phyloP scores from a whole-genome alignment of 2,113 vertebrate genomes.

The Actenoides lindsayi region DNA sequence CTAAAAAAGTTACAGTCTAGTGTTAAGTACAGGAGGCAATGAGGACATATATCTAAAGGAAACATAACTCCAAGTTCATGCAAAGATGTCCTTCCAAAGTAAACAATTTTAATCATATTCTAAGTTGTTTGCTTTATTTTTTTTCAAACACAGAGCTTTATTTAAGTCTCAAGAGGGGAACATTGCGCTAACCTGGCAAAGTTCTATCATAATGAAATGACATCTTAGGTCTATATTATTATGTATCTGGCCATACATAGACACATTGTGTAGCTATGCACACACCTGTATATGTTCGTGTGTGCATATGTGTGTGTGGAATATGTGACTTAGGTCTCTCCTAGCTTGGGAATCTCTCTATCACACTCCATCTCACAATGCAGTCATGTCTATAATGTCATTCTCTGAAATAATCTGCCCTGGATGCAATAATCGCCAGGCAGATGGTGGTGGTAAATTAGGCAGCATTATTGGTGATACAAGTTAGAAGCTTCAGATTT shows the following conservation, averaged over 20 bases:
- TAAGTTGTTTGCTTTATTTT: not conserved
- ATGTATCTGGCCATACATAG: not conserved
- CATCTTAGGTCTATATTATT: not conserved
- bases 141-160: not conserved
- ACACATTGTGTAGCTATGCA: not conserved
- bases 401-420: constrained; percentile 29
- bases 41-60: not conserved
- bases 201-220: not conserved
- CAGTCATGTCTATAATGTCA: not conserved
- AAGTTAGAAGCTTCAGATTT: constrained; percentile 40
- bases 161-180: not conserved
- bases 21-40: not conserved
- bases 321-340: not conserved
- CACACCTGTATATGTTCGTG: not conserved
- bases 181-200: not conserved
- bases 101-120: not conserved
- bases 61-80: not conserved
- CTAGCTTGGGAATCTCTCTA: not conserved
- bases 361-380: not conserved
- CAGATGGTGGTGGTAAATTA: constrained; percentile 61
- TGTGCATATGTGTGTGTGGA: not conserved
- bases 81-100: not conserved
- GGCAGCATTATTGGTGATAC: constrained; percentile 48
- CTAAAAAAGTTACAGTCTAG: not conserved
- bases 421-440: constrained; percentile 29